A percentile compares a stretch with the other conserved stretches of the same genome.
Evolutionary conservation across 2,888 invertebrate species (phyloP).

Genomic region (Cetonia aurata): DNA sequence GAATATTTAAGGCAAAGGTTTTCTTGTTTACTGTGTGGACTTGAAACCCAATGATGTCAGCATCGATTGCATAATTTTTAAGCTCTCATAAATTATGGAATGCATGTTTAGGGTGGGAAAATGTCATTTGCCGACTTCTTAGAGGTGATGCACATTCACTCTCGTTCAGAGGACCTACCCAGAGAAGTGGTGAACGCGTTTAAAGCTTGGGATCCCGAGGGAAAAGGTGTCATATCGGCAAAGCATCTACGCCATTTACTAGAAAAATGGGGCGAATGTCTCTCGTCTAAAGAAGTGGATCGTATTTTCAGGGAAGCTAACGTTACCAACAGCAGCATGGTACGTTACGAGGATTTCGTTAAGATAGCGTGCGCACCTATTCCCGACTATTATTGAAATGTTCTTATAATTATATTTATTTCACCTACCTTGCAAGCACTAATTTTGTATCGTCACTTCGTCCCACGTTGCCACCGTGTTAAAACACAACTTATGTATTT

Average conservation of each 20-base stretch:
- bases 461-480: neutral
- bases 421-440: slow-evolving; percentile 40
- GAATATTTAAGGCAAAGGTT: slow-evolving; percentile 13
- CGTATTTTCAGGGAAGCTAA: slow-evolving; percentile 94
- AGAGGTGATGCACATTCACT: slow-evolving; percentile 95
- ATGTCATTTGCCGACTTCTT: slow-evolving; percentile 96
- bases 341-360: slow-evolving; percentile 92
- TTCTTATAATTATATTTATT: slow-evolving; percentile 5
- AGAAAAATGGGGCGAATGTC: slow-evolving; percentile 92
- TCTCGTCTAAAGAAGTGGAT: slow-evolving; percentile 83
- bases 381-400: slow-evolving; percentile 86
- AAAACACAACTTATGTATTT: slow-evolving; percentile 10
- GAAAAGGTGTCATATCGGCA: slow-evolving; percentile 82
- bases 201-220: slow-evolving; percentile 83
- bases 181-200: slow-evolving; percentile 92
- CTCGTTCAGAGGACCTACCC: slow-evolving; percentile 84
- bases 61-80: slow-evolving; percentile 35
- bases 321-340: slow-evolving; percentile 81
- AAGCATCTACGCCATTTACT: slow-evolving; percentile 87
- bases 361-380: slow-evolving; percentile 94
- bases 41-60: slow-evolving; percentile 42
- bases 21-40: slow-evolving; percentile 30
- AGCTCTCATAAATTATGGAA: slow-evolving; percentile 5
- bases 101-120: slow-evolving; percentile 76
- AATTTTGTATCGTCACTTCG: slow-evolving; percentile 4